Base-by-base conservation (phyloP, 2,113 vertebrate genomes). In the Camelus dromedarius region DNA sequence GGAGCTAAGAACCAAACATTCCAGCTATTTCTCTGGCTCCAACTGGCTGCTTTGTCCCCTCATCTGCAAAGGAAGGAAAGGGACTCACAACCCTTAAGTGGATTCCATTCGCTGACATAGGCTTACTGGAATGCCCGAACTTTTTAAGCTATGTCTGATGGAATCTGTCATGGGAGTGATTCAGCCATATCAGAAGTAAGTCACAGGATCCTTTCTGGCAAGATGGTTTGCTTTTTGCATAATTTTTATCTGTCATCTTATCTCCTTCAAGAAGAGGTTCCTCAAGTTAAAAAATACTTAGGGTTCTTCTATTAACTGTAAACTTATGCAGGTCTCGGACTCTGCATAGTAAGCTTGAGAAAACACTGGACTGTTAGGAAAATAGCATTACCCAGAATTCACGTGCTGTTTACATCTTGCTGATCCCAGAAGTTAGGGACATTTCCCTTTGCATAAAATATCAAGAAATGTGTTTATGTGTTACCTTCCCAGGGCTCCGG, bases 401-500 rank as follows among this genome's bases (percentile, higher is more conserved):
- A 30, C 50, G 18, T 19, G n/a, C 58, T 18, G 0, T 79, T 66
- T 28, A 8, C 42, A 26, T 10, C 12, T 8, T 14, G n/a, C 38
- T 28, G 8, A 42, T 54, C 14, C 60, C 38, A 52, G 58, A 83
- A 54, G 28, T 46, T 24, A 58, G 58, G 48, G 46, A 15, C 20
- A 9, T 32, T 46, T 87, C n/a, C 28, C 46, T 93, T 69, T 52
- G 12, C 60, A 12, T 30, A 24, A 19, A 11, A 20, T 60, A 6
- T 56, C 54, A 77, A 87, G 52, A 12, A 83, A 1, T 0, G 0
- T 42, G 13, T 56, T 50, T 79, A 0, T 58, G 14, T 86, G 76
- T 67, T 54, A 20, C 48, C 69, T 75, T 91, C 82, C 30, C 52
- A 99, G 99, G 99, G 85, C 99, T 99, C 93, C 99, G 99, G 82